Conservation (phyloP, 2,113 vertebrate genomes). For the Lasiurus cinereus region DNA sequence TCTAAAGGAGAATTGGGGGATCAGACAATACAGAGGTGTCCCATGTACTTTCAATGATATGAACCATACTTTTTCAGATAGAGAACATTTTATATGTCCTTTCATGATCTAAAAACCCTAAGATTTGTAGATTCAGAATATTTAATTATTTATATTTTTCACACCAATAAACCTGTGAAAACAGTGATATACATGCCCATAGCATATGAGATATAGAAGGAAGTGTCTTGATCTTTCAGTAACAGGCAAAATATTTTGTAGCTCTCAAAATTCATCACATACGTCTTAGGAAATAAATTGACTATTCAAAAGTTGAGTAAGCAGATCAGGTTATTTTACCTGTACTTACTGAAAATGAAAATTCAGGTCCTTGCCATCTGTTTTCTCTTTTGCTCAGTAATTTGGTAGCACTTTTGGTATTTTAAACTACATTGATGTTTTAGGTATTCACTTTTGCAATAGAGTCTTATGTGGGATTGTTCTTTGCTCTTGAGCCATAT, state of each 20-base stretch:
- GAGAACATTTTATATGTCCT: slow-evolving; percentile 61
- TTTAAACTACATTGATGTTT: slow-evolving; percentile 58
- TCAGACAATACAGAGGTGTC: slow-evolving; percentile 30
- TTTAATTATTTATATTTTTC: slow-evolving; percentile 51
- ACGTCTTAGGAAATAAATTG: slow-evolving; percentile 33
- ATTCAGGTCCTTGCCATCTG: background rate
- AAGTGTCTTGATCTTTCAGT: slow-evolving; percentile 43
- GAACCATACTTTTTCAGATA: slow-evolving; percentile 54
- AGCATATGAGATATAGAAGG: background rate
- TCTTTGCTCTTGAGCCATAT: slow-evolving; percentile 30
- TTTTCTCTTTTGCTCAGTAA: slow-evolving; percentile 36
- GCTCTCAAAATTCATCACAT: slow-evolving; percentile 52
- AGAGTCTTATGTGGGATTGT: background rate
- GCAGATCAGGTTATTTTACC: slow-evolving; percentile 31
- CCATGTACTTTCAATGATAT: background rate
- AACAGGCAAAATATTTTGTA: slow-evolving; percentile 14
- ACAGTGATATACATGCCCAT: background rate
- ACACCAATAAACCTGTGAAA: slow-evolving; percentile 30
- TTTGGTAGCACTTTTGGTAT: slow-evolving; percentile 47
- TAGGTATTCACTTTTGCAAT: slow-evolving; percentile 42
- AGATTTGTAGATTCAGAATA: slow-evolving; percentile 22
- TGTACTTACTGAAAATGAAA: background rate
- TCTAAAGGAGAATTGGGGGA: slow-evolving; percentile 68
- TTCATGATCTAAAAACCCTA: slow-evolving; percentile 39
- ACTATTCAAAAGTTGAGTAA: background rate